These are phyloP conservation scores for Prionailurus viverrinus DNA, from an alignment of 2,113 vertebrate species.

Conservation along the genomic window DNA sequence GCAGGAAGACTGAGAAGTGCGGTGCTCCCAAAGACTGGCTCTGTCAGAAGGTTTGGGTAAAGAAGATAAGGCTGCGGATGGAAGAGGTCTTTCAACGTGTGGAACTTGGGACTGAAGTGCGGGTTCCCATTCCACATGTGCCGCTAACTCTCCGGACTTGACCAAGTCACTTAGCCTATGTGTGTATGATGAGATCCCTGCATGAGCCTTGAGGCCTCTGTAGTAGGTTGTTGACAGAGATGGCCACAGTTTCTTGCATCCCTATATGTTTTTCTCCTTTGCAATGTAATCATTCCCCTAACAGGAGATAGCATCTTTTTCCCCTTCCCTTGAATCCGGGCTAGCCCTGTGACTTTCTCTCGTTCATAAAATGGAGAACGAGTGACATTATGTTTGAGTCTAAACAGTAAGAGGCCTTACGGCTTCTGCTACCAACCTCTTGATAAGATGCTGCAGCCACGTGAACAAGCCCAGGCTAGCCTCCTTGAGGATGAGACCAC, in stretches of 20 bases:
- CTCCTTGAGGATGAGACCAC: not conserved
- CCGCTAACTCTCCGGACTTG: not conserved
- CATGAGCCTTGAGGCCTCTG: not conserved
- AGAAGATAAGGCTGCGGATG: not conserved
- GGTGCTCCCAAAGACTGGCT: not conserved
- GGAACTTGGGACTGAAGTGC: not conserved
- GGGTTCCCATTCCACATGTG: not conserved
- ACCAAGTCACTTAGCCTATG: not conserved
- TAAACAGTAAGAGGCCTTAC: not conserved
- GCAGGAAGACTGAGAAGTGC: not conserved
- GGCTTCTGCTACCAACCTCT: not conserved
- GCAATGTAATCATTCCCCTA: not conserved
- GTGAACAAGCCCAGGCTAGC: not conserved
- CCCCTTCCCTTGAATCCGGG: not conserved
- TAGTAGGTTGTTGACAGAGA: not conserved
- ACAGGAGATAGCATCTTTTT: not conserved
- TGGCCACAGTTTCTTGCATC: not conserved
- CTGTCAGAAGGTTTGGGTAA: not conserved
- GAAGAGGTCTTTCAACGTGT: not conserved
- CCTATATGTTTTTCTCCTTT: not conserved
- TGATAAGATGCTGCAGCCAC: too few relatives aligned
- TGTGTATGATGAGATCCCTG: not conserved
- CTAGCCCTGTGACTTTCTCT: not conserved
- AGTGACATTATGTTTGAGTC: not conserved
- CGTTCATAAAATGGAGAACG: not conserved